Evolutionary conservation across 2,797 vertebrate species (phyloP).

Genomic region (Sphaeramia orbicularis): DNA sequence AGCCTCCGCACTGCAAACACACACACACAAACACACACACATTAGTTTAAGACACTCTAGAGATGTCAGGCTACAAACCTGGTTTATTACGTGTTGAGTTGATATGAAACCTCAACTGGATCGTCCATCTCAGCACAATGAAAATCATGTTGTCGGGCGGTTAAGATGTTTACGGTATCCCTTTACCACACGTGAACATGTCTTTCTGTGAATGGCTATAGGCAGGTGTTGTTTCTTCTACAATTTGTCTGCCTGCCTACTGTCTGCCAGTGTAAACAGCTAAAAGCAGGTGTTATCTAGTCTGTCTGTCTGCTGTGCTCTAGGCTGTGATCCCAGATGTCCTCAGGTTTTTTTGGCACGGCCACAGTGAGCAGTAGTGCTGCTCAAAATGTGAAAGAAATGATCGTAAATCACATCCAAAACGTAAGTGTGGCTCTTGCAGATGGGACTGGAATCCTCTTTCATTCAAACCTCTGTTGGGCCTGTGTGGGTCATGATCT

Average conservation of each 20-base stretch:
- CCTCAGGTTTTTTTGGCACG: constrained; percentile 70
- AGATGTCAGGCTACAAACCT: constrained; percentile 19
- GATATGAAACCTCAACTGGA: constrained; percentile 10
- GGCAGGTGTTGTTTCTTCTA: constrained; percentile 63
- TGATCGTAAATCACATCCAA: constrained; percentile 65
- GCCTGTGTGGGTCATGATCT: constrained; percentile 57
- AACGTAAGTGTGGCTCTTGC: constrained; percentile 57
- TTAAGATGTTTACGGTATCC: constrained; percentile 19
- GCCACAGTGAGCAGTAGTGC: constrained; percentile 27
- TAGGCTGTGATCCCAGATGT: constrained; percentile 66
- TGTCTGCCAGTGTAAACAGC: constrained; percentile 67
- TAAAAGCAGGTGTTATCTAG: constrained; percentile 75
- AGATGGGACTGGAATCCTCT: constrained; percentile 60
- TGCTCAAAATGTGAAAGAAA: constrained; percentile 64
- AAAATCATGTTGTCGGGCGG: constrained; percentile 32
- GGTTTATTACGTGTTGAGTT: constrained; percentile 29
- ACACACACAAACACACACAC: constrained; percentile 25
- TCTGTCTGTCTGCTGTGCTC: constrained; percentile 51
- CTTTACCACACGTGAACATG: constrained; percentile 12
- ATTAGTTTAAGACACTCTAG: constrained; percentile 25
- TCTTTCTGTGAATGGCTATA: constrained; percentile 42
- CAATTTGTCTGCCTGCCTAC: constrained; percentile 44
- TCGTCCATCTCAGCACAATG: constrained; percentile 18
- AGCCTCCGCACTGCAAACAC: constrained; percentile 91
- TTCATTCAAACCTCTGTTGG: constrained; percentile 54